A percentile compares a stretch with the other conserved stretches of the same genome.
Evolutionary conservation across 1,140 invertebrate species (phyloP).

Genomic region (Hormaphis cornu): DNA sequence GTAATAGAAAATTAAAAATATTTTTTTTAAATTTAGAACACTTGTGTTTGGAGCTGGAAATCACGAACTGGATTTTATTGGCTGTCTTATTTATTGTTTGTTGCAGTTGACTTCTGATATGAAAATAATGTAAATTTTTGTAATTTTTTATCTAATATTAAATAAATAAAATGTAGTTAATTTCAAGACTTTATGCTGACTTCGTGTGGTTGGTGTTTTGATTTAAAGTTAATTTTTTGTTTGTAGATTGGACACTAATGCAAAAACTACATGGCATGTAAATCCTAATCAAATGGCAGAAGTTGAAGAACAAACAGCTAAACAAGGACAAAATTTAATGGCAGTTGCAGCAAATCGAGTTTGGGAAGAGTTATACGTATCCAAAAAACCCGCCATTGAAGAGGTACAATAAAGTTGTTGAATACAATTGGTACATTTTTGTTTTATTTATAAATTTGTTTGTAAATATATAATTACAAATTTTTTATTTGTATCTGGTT

Average conservation of each 20-base stretch:
- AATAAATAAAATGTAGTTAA: no score
- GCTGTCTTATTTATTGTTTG: constrained; percentile 90
- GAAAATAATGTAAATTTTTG: constrained; percentile 56
- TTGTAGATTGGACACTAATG: constrained; percentile 56
- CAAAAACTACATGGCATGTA: constrained; percentile 81
- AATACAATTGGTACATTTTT: no score
- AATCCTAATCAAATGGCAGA: constrained; percentile 60
- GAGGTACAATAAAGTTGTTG: no score
- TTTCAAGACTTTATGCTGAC: no score
- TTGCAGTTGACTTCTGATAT: constrained; percentile 84
- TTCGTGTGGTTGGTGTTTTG: no score
- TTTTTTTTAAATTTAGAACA: constrained; percentile 45
- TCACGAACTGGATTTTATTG: constrained; percentile 89
- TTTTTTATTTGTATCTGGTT: no score
- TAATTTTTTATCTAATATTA: constrained; percentile 30
- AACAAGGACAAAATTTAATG: constrained; percentile 66
- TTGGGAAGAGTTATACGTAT: constrained; percentile 94
- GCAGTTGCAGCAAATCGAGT: constrained; percentile 81
- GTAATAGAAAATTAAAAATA: neutral
- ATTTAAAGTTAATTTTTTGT: no score
- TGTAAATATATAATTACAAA: no score
- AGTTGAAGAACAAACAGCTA: constrained; percentile 39
- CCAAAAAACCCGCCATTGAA: constrained; percentile 90
- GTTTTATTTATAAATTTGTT: no score
- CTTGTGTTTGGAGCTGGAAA: constrained; percentile 89